A percentile compares a stretch with the other conserved stretches of the same genome.
phyloP scores from a whole-genome alignment of 2,888 invertebrate genomes.

The Tupiocoris notatus region DNA sequence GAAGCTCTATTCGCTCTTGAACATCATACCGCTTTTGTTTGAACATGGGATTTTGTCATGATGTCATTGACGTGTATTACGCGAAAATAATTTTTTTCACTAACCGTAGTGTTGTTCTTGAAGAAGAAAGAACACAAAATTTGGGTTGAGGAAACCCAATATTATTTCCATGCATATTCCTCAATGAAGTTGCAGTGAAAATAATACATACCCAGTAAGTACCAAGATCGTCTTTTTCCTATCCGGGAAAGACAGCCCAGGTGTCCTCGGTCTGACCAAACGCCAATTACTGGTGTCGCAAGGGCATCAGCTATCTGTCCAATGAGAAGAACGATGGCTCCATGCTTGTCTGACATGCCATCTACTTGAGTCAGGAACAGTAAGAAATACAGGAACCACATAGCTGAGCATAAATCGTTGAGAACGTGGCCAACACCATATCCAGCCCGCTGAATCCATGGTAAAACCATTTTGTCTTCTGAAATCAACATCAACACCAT shows the following conservation, averaged over 20 bases:
- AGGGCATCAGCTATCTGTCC: conserved; percentile 65
- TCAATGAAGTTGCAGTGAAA: no score
- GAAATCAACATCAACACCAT: no score
- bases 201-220: conserved; percentile 49
- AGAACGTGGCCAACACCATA: conserved; percentile 82
- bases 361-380: conserved; percentile 71
- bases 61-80: no score
- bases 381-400: conserved; percentile 91
- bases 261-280: conserved; percentile 65
- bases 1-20: no score
- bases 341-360: conserved; percentile 55
- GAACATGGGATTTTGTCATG: no score
- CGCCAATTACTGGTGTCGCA: conserved; percentile 77
- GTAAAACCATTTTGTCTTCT: conserved; percentile 45
- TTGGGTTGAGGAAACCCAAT: no score
- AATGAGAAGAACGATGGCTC: conserved; percentile 69
- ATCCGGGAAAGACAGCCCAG: conserved; percentile 39
- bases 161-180: no score
- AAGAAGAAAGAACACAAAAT: no score
- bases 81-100: no score
- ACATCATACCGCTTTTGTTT: no score
- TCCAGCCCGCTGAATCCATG: conserved; percentile 54
- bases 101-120: no score
- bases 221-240: conserved; percentile 50
- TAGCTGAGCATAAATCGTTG: conserved; percentile 88